phyloP scores from a whole-genome alignment of 2,888 invertebrate species.

The Tipula vernalis region DNA sequence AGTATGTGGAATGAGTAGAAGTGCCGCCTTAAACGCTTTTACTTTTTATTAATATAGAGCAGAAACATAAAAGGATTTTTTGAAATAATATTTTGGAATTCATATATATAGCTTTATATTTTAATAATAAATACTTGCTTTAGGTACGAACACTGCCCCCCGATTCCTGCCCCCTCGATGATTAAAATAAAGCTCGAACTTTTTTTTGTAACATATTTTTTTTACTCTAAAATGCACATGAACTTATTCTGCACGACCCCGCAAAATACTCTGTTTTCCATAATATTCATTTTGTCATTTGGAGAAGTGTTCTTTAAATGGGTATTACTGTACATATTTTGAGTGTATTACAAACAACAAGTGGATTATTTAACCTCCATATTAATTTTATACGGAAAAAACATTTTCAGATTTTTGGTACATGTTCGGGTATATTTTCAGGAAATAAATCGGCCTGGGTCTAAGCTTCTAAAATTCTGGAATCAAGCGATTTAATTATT shows the following conservation, averaged over 20 bases:
- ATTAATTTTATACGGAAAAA: too few species aligned
- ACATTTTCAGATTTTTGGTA: too few species aligned
- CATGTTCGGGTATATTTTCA: background rate
- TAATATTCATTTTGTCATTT: background rate
- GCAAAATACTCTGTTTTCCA: background rate
- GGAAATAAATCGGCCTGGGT: too few species aligned
- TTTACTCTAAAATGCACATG: background rate
- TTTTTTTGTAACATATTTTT: background rate
- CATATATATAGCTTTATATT: background rate
- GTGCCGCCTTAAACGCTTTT: background rate
- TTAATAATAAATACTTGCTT: background rate
- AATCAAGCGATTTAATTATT: too few species aligned
- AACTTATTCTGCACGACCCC: background rate
- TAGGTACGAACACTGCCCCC: background rate
- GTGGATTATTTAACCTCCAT: background rate
- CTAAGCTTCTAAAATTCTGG: too few species aligned
- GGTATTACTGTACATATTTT: background rate
- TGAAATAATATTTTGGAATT: background rate
- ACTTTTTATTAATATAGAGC: background rate
- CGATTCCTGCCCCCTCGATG: background rate
- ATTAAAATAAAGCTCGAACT: background rate
- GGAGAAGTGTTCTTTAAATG: background rate
- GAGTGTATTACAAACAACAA: background rate
- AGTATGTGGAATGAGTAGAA: background rate
- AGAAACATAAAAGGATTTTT: background rate